Conservation (phyloP, 2,797 vertebrate species). For the Streptopelia turtur region DNA sequence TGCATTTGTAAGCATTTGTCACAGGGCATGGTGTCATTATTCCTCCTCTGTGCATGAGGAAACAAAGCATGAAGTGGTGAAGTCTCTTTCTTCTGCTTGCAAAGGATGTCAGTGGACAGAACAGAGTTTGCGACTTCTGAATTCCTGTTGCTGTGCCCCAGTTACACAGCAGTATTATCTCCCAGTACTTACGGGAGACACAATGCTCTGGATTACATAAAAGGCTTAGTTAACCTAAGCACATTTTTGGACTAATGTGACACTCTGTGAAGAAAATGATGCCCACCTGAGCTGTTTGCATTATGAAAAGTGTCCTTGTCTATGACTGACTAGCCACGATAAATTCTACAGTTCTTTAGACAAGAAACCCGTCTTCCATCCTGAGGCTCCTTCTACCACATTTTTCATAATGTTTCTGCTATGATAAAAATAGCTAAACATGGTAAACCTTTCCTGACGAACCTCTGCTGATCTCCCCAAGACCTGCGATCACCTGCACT, state of each 20-base stretch:
- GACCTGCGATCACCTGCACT: constrained; percentile 27
- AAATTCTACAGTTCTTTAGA: not conserved
- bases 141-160: not conserved
- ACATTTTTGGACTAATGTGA: not conserved
- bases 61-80: fast-evolving
- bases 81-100: not conserved
- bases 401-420: not conserved
- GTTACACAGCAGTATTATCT: not conserved
- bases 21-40: fast-evolving
- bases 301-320: not conserved
- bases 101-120: not conserved
- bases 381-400: not conserved
- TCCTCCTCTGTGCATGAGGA: not conserved
- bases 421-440: not conserved
- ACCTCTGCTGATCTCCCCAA: not conserved
- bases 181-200: not conserved
- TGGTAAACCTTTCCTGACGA: not conserved
- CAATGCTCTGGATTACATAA: not conserved
- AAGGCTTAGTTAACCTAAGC: not conserved
- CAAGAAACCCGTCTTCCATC: not conserved
- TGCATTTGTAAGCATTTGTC: not conserved
- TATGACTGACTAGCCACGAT: not conserved
- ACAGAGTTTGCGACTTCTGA: not conserved
- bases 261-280: not conserved
- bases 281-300: not conserved